phyloP scores from a whole-genome alignment of 2,113 vertebrate species.

The Callaeas wilsoni region DNA sequence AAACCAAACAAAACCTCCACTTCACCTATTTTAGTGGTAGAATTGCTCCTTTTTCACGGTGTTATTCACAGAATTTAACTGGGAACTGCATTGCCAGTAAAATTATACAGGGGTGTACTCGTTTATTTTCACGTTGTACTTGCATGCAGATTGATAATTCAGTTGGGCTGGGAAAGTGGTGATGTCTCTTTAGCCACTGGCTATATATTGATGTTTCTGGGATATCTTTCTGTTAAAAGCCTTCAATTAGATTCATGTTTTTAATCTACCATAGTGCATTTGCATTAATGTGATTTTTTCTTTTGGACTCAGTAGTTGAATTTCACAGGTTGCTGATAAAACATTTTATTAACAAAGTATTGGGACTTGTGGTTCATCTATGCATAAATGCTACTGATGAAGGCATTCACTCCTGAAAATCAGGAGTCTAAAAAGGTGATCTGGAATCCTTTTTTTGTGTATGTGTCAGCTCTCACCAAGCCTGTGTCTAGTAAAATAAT shows the following conservation, averaged over 20 bases:
- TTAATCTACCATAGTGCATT: neutral
- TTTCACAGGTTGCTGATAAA: neutral
- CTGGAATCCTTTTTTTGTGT: neutral
- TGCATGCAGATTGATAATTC: neutral
- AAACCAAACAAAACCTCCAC: fast-evolving
- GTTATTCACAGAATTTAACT: neutral
- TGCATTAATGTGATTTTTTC: neutral
- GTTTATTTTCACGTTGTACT: neutral
- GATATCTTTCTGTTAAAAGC: neutral
- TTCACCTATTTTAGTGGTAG: neutral
- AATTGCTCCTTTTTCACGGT: neutral
- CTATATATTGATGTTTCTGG: neutral
- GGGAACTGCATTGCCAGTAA: neutral
- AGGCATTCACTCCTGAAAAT: neutral
- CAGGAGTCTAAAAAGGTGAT: neutral
- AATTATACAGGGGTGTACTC: neutral
- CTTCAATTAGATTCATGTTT: neutral
- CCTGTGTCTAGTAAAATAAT: neutral
- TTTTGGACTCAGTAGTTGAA: neutral
- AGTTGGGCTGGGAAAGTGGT: neutral
- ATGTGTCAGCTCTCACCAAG: neutral
- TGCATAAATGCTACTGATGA: neutral
- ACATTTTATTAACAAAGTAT: neutral
- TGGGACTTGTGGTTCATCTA: neutral
- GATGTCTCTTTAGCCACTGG: neutral